phyloP scores from a whole-genome alignment of 2,797 vertebrate genomes.

The Anabacerthia variegaticeps region DNA sequence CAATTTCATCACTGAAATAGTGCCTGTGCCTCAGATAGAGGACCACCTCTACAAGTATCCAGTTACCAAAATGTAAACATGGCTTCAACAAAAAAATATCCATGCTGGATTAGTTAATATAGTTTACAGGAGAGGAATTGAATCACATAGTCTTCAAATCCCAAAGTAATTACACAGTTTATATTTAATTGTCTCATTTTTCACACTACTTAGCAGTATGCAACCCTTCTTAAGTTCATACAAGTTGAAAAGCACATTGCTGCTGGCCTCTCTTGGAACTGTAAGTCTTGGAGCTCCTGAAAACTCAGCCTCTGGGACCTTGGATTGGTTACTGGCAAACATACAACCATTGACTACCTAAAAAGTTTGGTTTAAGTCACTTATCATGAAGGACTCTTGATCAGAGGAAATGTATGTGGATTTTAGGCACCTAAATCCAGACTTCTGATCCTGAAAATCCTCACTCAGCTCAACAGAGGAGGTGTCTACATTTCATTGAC shows the following conservation, averaged over 20 bases:
- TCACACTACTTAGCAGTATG: background rate
- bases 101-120: background rate
- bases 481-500: background rate
- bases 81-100: background rate
- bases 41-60: background rate
- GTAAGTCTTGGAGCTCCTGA: background rate
- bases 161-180: background rate
- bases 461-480: background rate
- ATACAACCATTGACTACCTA: background rate
- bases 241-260: background rate
- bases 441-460: slow-evolving; percentile 32
- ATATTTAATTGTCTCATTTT: background rate
- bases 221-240: background rate
- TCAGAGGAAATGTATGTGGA: background rate
- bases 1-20: background rate
- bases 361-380: background rate
- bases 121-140: background rate
- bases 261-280: background rate
- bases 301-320: background rate
- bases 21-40: background rate
- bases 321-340: background rate
- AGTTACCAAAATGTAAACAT: background rate
- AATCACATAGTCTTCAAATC: background rate
- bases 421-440: background rate
- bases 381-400: background rate